phyloP scores from a whole-genome alignment of 2,113 vertebrate species.

The Regulus satrapa region DNA sequence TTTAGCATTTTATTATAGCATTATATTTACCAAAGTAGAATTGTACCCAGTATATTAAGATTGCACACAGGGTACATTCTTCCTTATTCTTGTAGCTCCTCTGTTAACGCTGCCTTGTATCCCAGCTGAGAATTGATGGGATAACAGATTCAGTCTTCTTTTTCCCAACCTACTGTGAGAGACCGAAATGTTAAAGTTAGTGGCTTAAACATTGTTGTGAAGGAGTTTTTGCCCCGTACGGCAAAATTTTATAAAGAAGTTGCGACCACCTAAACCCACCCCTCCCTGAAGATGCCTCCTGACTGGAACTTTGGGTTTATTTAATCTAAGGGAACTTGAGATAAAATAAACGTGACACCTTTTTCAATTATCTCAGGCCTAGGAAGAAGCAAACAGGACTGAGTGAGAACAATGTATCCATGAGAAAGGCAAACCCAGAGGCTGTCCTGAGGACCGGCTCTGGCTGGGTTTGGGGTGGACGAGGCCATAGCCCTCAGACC shows the following conservation, averaged over 20 bases:
- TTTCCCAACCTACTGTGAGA: neutral
- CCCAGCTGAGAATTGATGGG: neutral
- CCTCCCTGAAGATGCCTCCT: neutral
- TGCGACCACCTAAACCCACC: fast-evolving
- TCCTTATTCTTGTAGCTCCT: neutral
- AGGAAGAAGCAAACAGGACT: neutral
- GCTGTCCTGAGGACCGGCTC: fast-evolving
- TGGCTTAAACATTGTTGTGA: neutral
- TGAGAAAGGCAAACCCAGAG: neutral
- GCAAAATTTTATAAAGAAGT: neutral
- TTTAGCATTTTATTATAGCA: neutral
- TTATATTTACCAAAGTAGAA: neutral
- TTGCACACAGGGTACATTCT: neutral
- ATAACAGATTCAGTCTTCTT: neutral
- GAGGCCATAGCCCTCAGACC: neutral
- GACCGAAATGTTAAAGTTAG: neutral
- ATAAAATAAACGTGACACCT: neutral
- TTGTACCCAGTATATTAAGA: neutral
- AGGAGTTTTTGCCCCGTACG: neutral
- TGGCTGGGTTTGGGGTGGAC: too few species aligned
- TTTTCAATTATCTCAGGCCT: neutral
- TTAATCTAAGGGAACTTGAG: neutral
- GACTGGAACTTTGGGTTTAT: neutral
- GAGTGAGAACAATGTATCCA: neutral
- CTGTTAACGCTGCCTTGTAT: neutral